Base-by-base conservation (phyloP, 1,140 invertebrate species). In the Agrypnia vestita region DNA sequence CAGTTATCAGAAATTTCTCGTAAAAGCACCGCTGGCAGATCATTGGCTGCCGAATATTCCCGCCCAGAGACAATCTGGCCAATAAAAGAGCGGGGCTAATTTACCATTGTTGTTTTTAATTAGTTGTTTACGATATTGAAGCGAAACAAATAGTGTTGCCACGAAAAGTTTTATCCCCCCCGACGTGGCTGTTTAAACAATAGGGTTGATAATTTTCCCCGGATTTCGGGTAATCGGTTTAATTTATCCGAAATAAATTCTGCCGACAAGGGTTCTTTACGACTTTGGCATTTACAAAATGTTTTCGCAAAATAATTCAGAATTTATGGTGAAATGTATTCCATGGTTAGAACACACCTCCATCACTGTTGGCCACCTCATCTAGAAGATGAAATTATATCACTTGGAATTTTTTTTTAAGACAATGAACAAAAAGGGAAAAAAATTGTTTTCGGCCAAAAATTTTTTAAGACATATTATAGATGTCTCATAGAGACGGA, bases 271-370 rank as follows among this genome's bases (percentile, higher is more conserved):
- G 15, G 15, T 59, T 35, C 21, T 59, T 59, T 59, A 59, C 55
- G 55, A 59, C 55, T 59, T 59, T 19, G 55, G 17, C 55, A 59
- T 59, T 59, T 59, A 59, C 55, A 59, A 59, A 59, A 59, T 59
- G 55, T 59, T 59, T 59, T 11, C 7, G 12, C 6, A 7, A 59
- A 59, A 19, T 59, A 15, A 59, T 17, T 21, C 11, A 59, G 7
- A 59, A 19, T 59, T 59, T 59, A 59, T 17, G 12, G 15, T 10
- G 55, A 59, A 59, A 59, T 59, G 21, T 59, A 59, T 59, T 59
- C 21, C 25, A 35, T 35, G 25, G 25, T 35, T 35, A 1, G 25
- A 35, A 1, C 1, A 35, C 25, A 35, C 1, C 25, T 35, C 25
- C 25, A 35, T 35, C 25, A 3, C 25, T 35, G 25, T 6, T 35